Percentiles rank a stretch among this genome's conserved stretches.
phyloP scores from a whole-genome alignment of 2,113 vertebrate species.

The Riparia riparia region DNA sequence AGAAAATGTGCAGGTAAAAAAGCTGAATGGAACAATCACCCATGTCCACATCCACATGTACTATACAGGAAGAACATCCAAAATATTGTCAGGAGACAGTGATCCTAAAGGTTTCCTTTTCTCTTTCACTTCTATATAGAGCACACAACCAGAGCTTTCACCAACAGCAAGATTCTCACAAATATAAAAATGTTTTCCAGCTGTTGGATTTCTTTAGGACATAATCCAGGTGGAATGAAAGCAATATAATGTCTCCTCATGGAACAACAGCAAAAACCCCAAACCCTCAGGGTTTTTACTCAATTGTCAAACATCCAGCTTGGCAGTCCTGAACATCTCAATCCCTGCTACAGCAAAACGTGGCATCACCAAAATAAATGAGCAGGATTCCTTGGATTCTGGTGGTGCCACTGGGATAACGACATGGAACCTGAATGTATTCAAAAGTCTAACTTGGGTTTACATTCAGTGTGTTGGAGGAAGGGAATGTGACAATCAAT shows the following conservation, averaged over 20 bases:
- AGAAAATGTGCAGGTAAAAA: background rate
- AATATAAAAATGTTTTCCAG: conserved; percentile 71
- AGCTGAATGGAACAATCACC: conserved; percentile 13
- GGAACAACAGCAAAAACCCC: conserved; percentile 8
- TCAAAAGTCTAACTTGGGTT: background rate
- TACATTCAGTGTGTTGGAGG: conserved; percentile 47
- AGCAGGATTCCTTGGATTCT: background rate
- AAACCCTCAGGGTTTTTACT: conserved; percentile 56
- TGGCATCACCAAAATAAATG: background rate
- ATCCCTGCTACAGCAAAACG: conserved; percentile 48
- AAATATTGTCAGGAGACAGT: conserved; percentile 63
- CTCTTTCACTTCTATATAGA: conserved; percentile 60
- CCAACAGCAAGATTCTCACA: conserved; percentile 67
- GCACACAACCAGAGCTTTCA: conserved; percentile 72
- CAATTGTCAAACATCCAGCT: conserved; percentile 56
- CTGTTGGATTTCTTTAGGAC: conserved; percentile 67
- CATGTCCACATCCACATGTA: conserved; percentile 30
- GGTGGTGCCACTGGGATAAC: conserved; percentile 6
- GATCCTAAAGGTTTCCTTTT: conserved; percentile 52
- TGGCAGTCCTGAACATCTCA: conserved; percentile 45
- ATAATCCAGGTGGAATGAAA: conserved; percentile 61
- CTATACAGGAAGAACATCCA: conserved; percentile 59
- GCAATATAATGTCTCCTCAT: conserved; percentile 46
- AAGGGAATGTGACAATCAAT: background rate
- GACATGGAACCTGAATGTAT: background rate